Conservation (phyloP, 1,140 invertebrate species). For the Chironomus striatipennis region DNA sequence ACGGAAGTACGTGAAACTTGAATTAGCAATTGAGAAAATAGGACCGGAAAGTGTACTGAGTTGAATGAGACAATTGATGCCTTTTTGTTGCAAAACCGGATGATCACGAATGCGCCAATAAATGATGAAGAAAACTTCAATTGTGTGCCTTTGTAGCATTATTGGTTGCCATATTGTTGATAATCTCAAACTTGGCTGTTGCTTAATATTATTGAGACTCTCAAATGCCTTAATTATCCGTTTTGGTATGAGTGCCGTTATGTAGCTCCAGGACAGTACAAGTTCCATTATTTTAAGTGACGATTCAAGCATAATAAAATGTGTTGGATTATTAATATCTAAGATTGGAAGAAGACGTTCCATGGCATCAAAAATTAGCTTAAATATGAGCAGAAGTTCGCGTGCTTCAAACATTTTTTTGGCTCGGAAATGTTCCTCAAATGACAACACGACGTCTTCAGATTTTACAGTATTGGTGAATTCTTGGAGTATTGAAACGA, state of each 20-base stretch:
- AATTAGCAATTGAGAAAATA: slow-evolving; percentile 40
- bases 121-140: slow-evolving; percentile 64
- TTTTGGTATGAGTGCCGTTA: slow-evolving; percentile 44
- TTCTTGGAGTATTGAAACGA: slow-evolving; percentile 65
- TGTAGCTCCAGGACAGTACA: slow-evolving; percentile 36
- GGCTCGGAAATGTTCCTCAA: slow-evolving; percentile 63
- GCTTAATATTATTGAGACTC: slow-evolving; percentile 48
- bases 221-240: slow-evolving; percentile 54
- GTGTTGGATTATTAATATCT: slow-evolving; percentile 33
- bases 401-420: slow-evolving; percentile 65
- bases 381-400: slow-evolving; percentile 60
- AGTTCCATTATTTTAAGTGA: slow-evolving; percentile 35
- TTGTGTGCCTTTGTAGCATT: slow-evolving; percentile 52
- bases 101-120: slow-evolving; percentile 64
- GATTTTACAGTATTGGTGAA: slow-evolving; percentile 64
- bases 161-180: slow-evolving; percentile 53
- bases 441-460: slow-evolving; percentile 64
- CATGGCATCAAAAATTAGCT: slow-evolving; percentile 36
- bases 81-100: slow-evolving; percentile 56
- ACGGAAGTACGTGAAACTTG: slow-evolving; percentile 18
- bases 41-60: slow-evolving; percentile 58
- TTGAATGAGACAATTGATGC: slow-evolving; percentile 62
- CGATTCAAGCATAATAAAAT: slow-evolving; percentile 32
- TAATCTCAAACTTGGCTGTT: slow-evolving; percentile 48
- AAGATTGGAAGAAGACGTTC: slow-evolving; percentile 35